Evolutionary conservation across 2,113 vertebrate genomes (phyloP).

Genomic region (Stercorarius parasiticus): DNA sequence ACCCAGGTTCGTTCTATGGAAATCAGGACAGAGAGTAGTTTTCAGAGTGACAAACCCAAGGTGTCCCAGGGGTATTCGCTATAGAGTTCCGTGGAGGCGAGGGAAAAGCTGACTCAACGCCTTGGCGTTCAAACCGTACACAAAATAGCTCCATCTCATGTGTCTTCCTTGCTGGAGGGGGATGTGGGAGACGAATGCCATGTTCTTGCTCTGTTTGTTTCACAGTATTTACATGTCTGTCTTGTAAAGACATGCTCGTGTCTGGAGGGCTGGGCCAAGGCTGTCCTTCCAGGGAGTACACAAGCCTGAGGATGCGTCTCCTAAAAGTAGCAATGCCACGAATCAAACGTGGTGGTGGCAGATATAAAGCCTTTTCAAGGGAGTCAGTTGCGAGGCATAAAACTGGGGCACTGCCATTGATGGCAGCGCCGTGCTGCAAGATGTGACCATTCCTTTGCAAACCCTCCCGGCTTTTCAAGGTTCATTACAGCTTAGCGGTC

Average conservation of each 20-base stretch:
- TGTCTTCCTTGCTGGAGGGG: constrained; percentile 1
- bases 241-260: constrained; percentile 33
- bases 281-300: neutral
- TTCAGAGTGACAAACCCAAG: neutral
- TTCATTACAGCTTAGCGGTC: neutral
- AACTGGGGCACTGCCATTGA: neutral
- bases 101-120: constrained; percentile 26
- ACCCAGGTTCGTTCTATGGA: neutral
- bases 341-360: neutral
- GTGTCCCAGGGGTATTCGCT: neutral
- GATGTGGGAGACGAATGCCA: neutral
- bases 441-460: constrained; percentile 15
- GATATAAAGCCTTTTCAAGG: neutral
- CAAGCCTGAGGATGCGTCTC: neutral
- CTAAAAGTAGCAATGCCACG: neutral
- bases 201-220: neutral
- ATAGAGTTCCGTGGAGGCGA: neutral
- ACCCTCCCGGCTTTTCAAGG: constrained; percentile 53
- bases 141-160: neutral
- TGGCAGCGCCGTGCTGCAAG: neutral
- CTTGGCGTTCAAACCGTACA: neutral
- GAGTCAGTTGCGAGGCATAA: neutral
- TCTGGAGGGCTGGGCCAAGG: constrained; percentile 1
- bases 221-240: constrained; percentile 22
- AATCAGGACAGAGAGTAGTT: neutral